Base-by-base conservation (phyloP, 2,797 vertebrate species). In the Protonibea diacanthus region DNA sequence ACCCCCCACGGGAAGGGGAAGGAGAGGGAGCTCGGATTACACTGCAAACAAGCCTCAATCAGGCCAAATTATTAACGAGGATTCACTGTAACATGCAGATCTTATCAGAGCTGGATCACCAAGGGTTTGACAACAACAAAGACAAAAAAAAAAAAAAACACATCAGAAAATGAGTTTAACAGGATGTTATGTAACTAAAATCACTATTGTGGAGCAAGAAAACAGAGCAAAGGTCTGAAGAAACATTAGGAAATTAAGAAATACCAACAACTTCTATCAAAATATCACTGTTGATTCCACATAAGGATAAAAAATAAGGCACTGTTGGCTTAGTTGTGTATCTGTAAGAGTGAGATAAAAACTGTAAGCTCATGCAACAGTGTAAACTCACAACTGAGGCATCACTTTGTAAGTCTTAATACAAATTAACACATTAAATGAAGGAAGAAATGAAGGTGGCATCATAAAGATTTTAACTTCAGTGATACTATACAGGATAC, bases 1-100 rank as follows among this genome's bases (percentile, higher is more conserved):
- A 23, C 62, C 51, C 51, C 60, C 0, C 8, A 9, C 8, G 33
- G 33, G 33, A 8, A 2, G 53, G 51, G 57, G 53, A 38, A 29
- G 21, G 59, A 67, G 73, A 60, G n/a, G 69, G 42, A 71, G 76
- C 71, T 60, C 91, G 23, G 47, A 72, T 92, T 92, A 86, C 90
- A 23, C 75, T 72, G 49, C 68, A 84, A 90, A 89, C 89, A 91
- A 84, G 55, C 45, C 17, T 74, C 76, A 78, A 78, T 93, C 81
- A 85, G 66, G 73, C 58, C 77, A 74, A 76, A 81, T 85, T 82
- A 88, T 84, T 80, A 86, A 71, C 29, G 53, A 70, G 76, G 78
- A 87, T 87, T 63, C 68, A 85, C 77, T 75, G 61, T 79, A 78
- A 85, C 74, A 51, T 29, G 42, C 65, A 71, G 85, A 81, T 85